These are phyloP conservation scores for Turritopsis rubra DNA, from an alignment of 30 jellyfish, hydroid and myxozoan species.

Conservation along the genomic window DNA sequence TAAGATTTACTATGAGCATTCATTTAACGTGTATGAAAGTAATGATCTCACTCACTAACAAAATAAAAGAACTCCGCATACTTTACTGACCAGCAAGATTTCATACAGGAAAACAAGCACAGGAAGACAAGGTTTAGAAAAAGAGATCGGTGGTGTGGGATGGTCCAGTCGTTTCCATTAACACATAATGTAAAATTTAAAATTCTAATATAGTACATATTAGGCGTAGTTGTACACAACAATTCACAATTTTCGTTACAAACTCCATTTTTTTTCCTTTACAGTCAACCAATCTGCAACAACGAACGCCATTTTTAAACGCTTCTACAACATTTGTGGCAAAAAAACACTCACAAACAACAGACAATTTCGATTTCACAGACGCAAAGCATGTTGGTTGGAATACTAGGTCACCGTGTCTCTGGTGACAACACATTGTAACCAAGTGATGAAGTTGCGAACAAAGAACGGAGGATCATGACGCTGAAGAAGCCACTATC, in stretches of 20 bases:
- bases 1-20: too few species aligned
- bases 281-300: neutral
- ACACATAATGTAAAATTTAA: neutral
- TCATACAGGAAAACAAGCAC: neutral
- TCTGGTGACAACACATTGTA: neutral
- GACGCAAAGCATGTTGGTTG: neutral
- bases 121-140: too few species aligned
- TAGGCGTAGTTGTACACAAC: neutral
- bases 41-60: too few species aligned
- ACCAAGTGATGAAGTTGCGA: neutral
- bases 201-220: neutral
- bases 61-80: too few species aligned
- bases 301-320: too few species aligned
- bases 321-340: neutral
- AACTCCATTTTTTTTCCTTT: neutral
- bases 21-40: too few species aligned
- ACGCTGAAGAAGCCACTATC: constrained; percentile 2
- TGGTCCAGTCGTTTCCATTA: neutral
- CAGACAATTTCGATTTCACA: neutral
- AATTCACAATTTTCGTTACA: neutral
- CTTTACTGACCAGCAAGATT: neutral
- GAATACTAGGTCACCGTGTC: neutral
- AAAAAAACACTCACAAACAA: neutral
- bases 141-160: neutral
- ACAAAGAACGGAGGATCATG: neutral